These are phyloP conservation scores for Cheiracanthium punctorium DNA, from an alignment of 2,888 invertebrate species.

Conservation along the genomic window DNA sequence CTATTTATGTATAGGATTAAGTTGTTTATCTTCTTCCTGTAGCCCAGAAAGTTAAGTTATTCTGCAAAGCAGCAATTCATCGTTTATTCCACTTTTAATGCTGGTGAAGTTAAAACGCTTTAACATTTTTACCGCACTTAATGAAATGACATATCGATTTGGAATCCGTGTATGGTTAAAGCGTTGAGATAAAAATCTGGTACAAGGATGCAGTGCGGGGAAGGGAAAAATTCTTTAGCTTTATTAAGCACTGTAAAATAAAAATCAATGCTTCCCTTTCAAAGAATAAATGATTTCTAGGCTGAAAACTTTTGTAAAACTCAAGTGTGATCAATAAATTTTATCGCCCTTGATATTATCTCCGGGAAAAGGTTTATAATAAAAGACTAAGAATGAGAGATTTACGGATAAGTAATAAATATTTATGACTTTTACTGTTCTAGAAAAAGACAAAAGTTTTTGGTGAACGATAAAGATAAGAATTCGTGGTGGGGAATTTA, in stretches of 20 bases:
- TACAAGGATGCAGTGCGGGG: background rate
- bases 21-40: no score
- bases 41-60: no score
- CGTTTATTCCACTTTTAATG: no score
- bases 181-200: background rate
- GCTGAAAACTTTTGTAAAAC: conserved; percentile 1
- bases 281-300: background rate
- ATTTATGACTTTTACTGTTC: conserved; percentile 2
- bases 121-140: background rate
- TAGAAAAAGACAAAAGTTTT: conserved; percentile 10
- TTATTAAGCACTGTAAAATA: conserved; percentile 3
- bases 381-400: background rate
- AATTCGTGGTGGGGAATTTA: background rate
- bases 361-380: background rate
- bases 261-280: background rate
- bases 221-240: background rate
- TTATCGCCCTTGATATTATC: conserved; percentile 11
- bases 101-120: no score
- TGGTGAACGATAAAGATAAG: background rate
- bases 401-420: conserved; percentile 13
- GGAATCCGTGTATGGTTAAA: background rate
- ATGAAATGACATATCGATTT: background rate
- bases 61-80: no score
- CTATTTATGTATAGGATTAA: no score
- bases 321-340: conserved; percentile 13